Evolutionary conservation across 2,888 invertebrate genomes (phyloP), one percentile per base, ranked within the genome.

Genomic region (Stenodera caucasica): DNA sequence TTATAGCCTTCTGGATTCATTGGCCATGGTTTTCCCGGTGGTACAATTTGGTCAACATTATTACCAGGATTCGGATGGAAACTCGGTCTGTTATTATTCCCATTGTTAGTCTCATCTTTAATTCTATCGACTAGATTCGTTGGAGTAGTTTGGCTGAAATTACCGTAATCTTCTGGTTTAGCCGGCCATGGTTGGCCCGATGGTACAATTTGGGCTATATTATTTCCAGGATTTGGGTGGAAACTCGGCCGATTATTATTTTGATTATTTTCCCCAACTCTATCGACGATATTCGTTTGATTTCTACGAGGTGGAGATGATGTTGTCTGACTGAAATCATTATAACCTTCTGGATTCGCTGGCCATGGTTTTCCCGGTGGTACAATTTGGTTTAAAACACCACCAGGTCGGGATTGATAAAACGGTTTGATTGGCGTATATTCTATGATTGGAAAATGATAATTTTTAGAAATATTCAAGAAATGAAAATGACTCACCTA

Each of bases 281-380:
- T 52, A 55, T 33, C 58, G 49, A 52, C 12, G 37, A 57, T 8
- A 33, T n/a, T 21, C 6, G 26, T 12, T 49, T 49, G 23, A 33
- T 12, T 32, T 8, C 1, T 35, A 18, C 18, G 33, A 14, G 23
- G 29, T 21, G 53, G 35, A 15, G 14, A 4, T 15, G n/a, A 2
- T 53, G 29, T 30, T 7, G 21, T 52, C 30, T 52, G 52, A 32
- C 57, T 57, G 12, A 57, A 53, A 30, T 51, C 53, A 14, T 2
- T 5, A 35, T 66, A 56, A 49, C 53, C 53, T 57, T 62, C 57
- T 2, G 61, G 51, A 9, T 54, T 63, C 33, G 54, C 62, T 6
- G 66, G 70, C 66, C 68, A 70, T 35, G 68, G 68, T 58, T 58
- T 56, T 21, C 68, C 68, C 9, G 70, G 64, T 4, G 66, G 66